Evolutionary conservation across 2,113 vertebrate genomes (phyloP), one percentile per base, ranked within the genome.

Genomic region (Lycocorax pyrrhopterus): DNA sequence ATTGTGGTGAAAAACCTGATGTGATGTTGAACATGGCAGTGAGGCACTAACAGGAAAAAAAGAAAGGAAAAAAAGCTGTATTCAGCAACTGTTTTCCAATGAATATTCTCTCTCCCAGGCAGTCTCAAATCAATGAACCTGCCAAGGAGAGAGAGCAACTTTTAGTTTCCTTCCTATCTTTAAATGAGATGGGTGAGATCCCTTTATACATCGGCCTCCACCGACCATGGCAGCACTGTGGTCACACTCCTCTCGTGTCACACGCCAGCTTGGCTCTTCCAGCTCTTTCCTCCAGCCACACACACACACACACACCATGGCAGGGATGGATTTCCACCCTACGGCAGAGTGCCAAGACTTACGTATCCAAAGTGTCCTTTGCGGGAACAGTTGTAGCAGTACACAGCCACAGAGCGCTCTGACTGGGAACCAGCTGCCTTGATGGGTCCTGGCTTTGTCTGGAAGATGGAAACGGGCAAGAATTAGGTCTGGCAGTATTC

Each of bases 331-430:
- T 14, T 13, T 9, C 12, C 16, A 53, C 6, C 56, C 25, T 75
- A 26, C 13, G 9, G 39, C 22, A 33, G 17, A 16, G 6, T 23
- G 68, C 26, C 52, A 15, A 78, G n/a, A 98, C 98, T 98, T 95
- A 98, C 98, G 3, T 97, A 96, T 97, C 98, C 98, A 1, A 98
- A 98, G 89, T 98, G 98, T 52, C 98, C 98, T 86, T 92, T 92
- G 33, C 55, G 96, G 47, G 97, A 97, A 20, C 98, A 98, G 94
- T 98, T 98, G 96, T 98, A 98, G 97, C 98, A 98, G 89, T 98
- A 98, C 2, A 41, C 52, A 3, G 74, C 47, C 4, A 86, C 21
- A 5, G 97, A 96, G 32, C 80, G 96, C 89, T 89, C 60, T 1
- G 80, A 51, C 46, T 58, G 80, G 8, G 92, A 80, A 32, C 75